phyloP scores from a whole-genome alignment of 1,140 invertebrate species.

The Calycopis cecrops region DNA sequence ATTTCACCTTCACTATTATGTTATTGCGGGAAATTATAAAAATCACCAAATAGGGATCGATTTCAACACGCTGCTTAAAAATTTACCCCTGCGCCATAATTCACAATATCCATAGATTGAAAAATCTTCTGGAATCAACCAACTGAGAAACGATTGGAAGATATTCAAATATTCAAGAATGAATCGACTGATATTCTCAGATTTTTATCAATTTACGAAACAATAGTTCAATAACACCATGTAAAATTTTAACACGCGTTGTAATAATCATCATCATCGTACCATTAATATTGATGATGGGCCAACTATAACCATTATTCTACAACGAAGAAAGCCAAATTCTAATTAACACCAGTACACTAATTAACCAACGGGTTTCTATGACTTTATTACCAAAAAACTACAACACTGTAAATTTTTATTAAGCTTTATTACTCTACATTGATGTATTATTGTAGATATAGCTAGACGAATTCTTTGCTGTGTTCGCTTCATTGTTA shows the following conservation, averaged over 20 bases:
- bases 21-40: too few relatives aligned
- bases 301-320: neutral
- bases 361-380: slow-evolving; percentile 28
- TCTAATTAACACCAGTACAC: slow-evolving; percentile 26
- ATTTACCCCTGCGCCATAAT: too few relatives aligned
- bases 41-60: too few relatives aligned
- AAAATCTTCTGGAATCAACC: too few relatives aligned
- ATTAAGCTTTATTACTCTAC: slow-evolving; percentile 27
- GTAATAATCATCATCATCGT: too few relatives aligned
- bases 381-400: slow-evolving; percentile 26
- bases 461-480: neutral
- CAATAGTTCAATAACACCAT: neutral
- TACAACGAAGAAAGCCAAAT: neutral
- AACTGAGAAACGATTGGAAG: too few relatives aligned
- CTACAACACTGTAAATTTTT: slow-evolving; percentile 22
- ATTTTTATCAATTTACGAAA: neutral
- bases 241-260: neutral
- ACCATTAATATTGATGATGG: slow-evolving; percentile 3
- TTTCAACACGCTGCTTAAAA: too few relatives aligned
- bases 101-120: too few relatives aligned
- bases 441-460: slow-evolving; percentile 5
- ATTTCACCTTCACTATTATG: too few relatives aligned
- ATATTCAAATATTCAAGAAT: too few relatives aligned
- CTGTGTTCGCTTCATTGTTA: neutral
- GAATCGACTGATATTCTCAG: too few relatives aligned